Evolutionary conservation across 2,888 invertebrate species (phyloP).

Genomic region (Azorinus chamasolen): DNA sequence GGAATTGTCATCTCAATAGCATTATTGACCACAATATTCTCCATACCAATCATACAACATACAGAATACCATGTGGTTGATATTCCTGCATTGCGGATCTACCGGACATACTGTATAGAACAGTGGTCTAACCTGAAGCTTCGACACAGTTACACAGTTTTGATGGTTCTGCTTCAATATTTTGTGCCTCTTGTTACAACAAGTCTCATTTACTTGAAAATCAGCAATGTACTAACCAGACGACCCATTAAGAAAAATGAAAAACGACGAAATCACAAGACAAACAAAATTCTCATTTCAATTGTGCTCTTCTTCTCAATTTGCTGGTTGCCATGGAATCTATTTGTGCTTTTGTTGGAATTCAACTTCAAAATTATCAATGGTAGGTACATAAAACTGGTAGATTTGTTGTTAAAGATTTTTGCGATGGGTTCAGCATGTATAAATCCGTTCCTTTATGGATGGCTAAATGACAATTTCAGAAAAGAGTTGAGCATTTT

Average conservation of each 20-base stretch:
- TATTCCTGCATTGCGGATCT: slow-evolving; percentile 69
- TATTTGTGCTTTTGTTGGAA: slow-evolving; percentile 80
- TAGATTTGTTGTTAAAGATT: slow-evolving; percentile 82
- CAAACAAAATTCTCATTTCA: slow-evolving; percentile 83
- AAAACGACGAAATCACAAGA: slow-evolving; percentile 74
- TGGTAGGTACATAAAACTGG: slow-evolving; percentile 79
- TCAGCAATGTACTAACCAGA: slow-evolving; percentile 79
- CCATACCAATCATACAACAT: slow-evolving; percentile 83
- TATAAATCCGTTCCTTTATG: slow-evolving; percentile 85
- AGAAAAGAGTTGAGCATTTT: slow-evolving; percentile 80
- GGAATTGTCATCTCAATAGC: slow-evolving; percentile 72
- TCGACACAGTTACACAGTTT: slow-evolving; percentile 78
- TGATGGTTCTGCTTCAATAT: slow-evolving; percentile 81
- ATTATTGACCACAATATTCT: slow-evolving; percentile 75
- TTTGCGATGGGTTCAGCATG: slow-evolving; percentile 85
- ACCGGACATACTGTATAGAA: slow-evolving; percentile 81
- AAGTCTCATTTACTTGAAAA: slow-evolving; percentile 79
- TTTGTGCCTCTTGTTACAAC: slow-evolving; percentile 81
- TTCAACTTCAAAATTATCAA: slow-evolving; percentile 72
- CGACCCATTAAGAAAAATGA: slow-evolving; percentile 79
- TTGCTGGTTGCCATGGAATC: slow-evolving; percentile 85
- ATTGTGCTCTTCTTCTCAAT: slow-evolving; percentile 83
- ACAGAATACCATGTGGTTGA: slow-evolving; percentile 72
- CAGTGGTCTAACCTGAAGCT: slow-evolving; percentile 73
- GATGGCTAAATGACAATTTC: slow-evolving; percentile 86